These are phyloP conservation scores for Neoaliturus tenellus DNA, from an alignment of 2,888 invertebrate genomes.

Conservation along the genomic window DNA sequence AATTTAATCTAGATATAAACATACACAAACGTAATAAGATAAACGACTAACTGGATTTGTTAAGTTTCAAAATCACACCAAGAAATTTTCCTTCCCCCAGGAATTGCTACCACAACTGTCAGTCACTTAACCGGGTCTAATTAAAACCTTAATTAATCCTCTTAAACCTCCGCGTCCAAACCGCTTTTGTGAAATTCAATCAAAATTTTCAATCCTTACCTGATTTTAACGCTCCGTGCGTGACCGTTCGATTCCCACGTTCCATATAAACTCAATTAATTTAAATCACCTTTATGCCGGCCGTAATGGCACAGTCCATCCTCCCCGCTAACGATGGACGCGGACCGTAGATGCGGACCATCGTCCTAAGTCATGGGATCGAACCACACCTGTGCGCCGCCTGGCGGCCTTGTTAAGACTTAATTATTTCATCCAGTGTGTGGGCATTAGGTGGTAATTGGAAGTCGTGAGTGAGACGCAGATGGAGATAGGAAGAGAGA, in stretches of 20 bases:
- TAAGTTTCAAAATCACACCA: too few relatives aligned
- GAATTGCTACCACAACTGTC: too few relatives aligned
- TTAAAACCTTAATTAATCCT: not conserved
- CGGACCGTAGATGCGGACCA: not conserved
- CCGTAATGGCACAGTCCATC: constrained; percentile 13
- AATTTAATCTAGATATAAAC: too few relatives aligned
- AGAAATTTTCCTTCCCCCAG: too few relatives aligned
- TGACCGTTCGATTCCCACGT: constrained; percentile 23
- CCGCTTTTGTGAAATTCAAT: constrained; percentile 5
- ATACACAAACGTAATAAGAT: too few relatives aligned
- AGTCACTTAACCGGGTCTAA: not conserved
- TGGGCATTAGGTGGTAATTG: constrained; percentile 10
- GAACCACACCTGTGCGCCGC: not conserved
- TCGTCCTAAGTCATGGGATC: not conserved
- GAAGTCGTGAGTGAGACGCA: not conserved
- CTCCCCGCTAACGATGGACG: constrained; percentile 9
- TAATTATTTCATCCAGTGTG: constrained; percentile 6
- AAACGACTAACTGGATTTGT: too few relatives aligned
- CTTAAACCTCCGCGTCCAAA: not conserved
- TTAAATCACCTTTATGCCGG: constrained; percentile 19
- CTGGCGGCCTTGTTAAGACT: not conserved
- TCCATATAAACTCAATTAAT: constrained; percentile 30
- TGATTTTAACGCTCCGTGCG: constrained; percentile 12
- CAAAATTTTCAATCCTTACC: constrained; percentile 19
- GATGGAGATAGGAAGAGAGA: constrained; percentile 8